Base-by-base conservation (phyloP, 2,113 vertebrate species). In the Siphamia tubifer region DNA sequence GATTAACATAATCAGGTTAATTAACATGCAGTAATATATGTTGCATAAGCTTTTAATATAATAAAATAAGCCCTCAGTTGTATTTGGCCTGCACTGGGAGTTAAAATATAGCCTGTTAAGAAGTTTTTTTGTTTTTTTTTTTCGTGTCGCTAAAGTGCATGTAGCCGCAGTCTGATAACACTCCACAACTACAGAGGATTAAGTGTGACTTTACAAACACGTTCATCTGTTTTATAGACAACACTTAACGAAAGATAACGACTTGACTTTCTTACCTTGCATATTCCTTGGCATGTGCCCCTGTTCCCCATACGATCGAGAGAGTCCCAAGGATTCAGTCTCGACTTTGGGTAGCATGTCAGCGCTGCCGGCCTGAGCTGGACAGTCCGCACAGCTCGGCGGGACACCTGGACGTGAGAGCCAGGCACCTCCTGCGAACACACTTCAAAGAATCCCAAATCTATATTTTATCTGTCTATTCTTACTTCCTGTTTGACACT, bases 271-370 rank as follows among this genome's bases (percentile, higher is more conserved):
- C 95, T 94, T 94, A 99, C 97, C 97, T 96, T 98, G 98, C 95
- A 98, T 95, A 87, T 94, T 96, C 89, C 94, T 94, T 87, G 96
- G 94, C 96, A 96, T 95, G 90, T 94, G 97, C 74, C 96, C 93
- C 81, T 95, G 96, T 90, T 96, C 97, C 85, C 96, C 97, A 96
- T 97, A 95, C 94, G 96, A 94, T 83, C 96, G 94, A 89, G 93
- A 88, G 88, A 96, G 93, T 94, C 95, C 96, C 80, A 95, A 86
- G 73, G 95, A 94, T 91, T 98, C 97, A 82, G 95, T 94, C 90
- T 98, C 96, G 94, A 94, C 94, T 96, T 98, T 98, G 83, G 98
- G 97, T 88, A 98, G 96, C 98, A 98, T 99, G 95, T 92, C 98
- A 92, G 93, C 95, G 90, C 92, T 71, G 90, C 94, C 87, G 83